A percentile compares a stretch with the other conserved stretches of the same genome.
Evolutionary conservation across 2,113 vertebrate species (phyloP).

Genomic region (Rhinoptilus africanus): DNA sequence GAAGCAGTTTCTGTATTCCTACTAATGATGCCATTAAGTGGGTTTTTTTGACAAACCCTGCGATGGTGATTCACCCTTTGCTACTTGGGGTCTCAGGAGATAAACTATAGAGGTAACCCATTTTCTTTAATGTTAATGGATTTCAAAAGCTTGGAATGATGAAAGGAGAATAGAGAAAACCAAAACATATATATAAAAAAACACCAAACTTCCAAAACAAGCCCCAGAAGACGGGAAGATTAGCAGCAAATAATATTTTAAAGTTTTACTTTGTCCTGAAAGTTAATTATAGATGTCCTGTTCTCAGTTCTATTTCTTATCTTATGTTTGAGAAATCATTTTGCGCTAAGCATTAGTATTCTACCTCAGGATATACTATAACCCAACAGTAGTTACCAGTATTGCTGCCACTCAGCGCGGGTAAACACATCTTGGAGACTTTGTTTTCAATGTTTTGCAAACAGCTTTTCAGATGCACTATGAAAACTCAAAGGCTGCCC

Average conservation of each 20-base stretch:
- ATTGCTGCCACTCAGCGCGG: neutral
- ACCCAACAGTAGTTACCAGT: neutral
- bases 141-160: neutral
- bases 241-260: neutral
- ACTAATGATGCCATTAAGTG: neutral
- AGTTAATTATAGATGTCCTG: neutral
- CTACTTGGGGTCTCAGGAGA: neutral
- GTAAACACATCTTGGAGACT: neutral
- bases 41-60: neutral
- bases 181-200: neutral
- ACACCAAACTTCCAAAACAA: too few species aligned
- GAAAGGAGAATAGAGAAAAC: neutral
- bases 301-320: neutral
- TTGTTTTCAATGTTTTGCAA: neutral
- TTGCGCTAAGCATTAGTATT: fast-evolving
- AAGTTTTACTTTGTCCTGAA: neutral
- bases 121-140: neutral
- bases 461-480: neutral
- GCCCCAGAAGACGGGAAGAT: neutral
- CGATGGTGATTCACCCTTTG: neutral
- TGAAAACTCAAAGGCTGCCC: neutral
- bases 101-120: neutral
- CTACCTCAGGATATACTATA: neutral
- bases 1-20: neutral
- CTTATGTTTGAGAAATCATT: neutral